Conservation (phyloP, 2,888 invertebrate species). For the Gibbula magus region DNA sequence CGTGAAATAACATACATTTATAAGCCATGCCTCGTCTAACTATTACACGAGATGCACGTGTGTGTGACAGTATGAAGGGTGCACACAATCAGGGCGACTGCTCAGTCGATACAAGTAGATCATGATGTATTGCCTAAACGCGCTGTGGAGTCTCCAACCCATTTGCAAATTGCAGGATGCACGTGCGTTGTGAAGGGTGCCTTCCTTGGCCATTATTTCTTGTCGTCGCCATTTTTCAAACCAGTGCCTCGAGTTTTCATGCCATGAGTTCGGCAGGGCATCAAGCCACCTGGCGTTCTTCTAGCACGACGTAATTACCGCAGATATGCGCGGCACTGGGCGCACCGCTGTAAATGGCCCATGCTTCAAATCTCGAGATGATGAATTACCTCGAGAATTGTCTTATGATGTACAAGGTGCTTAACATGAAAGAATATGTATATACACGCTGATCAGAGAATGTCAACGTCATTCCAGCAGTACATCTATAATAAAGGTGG, state of each 20-base stretch:
- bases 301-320: background rate
- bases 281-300: background rate
- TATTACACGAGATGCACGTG: too few species aligned
- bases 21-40: too few species aligned
- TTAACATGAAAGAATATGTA: too few species aligned
- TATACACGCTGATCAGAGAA: too few species aligned
- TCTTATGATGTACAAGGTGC: too few species aligned
- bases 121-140: too few species aligned
- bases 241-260: background rate
- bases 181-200: background rate
- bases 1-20: too few species aligned
- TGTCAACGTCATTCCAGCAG: too few species aligned
- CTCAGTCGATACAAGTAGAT: too few species aligned
- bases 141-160: background rate
- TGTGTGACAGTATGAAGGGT: too few species aligned
- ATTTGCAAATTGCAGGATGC: background rate
- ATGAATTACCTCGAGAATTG: background rate
- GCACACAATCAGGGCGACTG: too few species aligned
- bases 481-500: too few species aligned
- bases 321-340: background rate
- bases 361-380: background rate
- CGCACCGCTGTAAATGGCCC: background rate
- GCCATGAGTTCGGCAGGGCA: background rate
- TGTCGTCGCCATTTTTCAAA: constrained; percentile 2
- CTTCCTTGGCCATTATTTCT: background rate